These are phyloP conservation scores for Eutrigla gurnardus DNA, from an alignment of 2,797 vertebrate genomes.

Conservation along the genomic window DNA sequence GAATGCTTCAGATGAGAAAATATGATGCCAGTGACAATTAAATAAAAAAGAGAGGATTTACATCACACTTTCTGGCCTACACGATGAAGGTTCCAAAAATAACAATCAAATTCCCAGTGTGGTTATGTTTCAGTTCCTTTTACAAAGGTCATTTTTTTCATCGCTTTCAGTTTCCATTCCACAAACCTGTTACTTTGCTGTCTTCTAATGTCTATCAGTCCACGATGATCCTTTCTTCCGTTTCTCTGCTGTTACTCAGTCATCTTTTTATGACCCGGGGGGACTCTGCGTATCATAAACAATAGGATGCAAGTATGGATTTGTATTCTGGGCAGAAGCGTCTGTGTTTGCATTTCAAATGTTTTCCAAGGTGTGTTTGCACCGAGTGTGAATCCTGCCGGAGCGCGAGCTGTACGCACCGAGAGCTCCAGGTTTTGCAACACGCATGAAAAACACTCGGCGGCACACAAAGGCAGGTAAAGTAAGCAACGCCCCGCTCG, in stretches of 20 bases:
- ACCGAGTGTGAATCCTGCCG: background rate
- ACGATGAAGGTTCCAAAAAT: background rate
- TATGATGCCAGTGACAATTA: background rate
- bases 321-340: background rate
- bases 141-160: background rate
- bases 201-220: background rate
- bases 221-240: background rate
- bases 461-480: background rate
- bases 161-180: slow-evolving; percentile 7
- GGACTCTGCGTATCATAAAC: background rate
- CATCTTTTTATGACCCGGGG: background rate
- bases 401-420: too few species aligned
- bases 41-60: background rate
- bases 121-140: slow-evolving; percentile 1
- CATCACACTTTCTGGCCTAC: background rate
- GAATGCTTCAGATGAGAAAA: slow-evolving; percentile 12
- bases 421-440: background rate
- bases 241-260: background rate
- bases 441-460: background rate
- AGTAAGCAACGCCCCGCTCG: background rate
- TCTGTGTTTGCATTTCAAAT: slow-evolving; percentile 1
- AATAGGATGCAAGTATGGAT: background rate
- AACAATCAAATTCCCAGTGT: background rate
- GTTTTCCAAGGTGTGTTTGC: slow-evolving; percentile 9
- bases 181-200: background rate